Evolutionary conservation across 92 coral and sea anemone genomes (phyloP), one percentile per base, ranked within the genome.

Genomic region (Actinernus sp.): DNA sequence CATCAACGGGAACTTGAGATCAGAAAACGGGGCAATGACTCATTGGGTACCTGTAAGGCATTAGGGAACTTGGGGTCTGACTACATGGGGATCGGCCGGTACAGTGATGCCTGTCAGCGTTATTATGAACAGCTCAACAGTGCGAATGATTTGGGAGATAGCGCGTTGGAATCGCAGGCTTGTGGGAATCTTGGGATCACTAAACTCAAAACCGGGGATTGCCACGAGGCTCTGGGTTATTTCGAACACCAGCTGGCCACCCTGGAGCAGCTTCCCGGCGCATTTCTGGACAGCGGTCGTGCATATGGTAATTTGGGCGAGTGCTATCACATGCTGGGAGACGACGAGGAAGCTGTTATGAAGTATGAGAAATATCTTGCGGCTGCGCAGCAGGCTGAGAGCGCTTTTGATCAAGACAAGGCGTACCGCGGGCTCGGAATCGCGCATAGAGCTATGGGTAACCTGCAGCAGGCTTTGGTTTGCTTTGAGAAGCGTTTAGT

Each of bases 351-450:
- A 24, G 97, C 99, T 4, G 88, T 76, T 14, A 86, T 71, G 56
- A 72, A 71, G 17, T 82, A 65, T 37, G 97, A 95, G 47, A 76
- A 79, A 45, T 95, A 91, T 68, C 81, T 95, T 34, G 83, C 92
- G 17, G 89, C 95, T 37, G 97, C 90, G 36, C 93, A 90, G 67
- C 84, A 85, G 39, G 65, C 91, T 23, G 97, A 85, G 44, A 71
- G 80, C 62, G 83, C 92, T 13, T 69, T 82, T 74, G 99, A 95
- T 83, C 97, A 95, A 64, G 99, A 95, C 66, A 95, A 91, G 66
- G 99, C 99, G 23, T 95, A 95, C 63, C 97, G 94, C 43, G 96
- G 95, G 57, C 99, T 95, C 49, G 99, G 99, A 29, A 84, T 77
- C 78, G 67, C 97, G 22, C 93, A 89, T 73, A 83, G 85, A 61